phyloP scores from a whole-genome alignment of 1,140 invertebrate species.

The Drosophila simulans region DNA sequence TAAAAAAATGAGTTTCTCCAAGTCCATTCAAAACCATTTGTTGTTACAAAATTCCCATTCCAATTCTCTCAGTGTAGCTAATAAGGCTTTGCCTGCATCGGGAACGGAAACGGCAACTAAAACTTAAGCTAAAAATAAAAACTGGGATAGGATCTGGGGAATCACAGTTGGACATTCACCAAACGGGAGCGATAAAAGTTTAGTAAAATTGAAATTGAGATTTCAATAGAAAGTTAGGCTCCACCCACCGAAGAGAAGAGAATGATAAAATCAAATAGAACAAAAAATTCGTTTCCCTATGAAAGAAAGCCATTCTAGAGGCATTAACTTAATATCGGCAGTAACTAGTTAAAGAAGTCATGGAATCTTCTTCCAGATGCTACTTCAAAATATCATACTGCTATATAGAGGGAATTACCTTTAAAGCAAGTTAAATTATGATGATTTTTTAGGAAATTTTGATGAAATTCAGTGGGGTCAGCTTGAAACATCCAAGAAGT shows the following conservation, averaged over 20 bases:
- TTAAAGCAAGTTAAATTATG: too few species aligned
- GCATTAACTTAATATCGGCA: too few species aligned
- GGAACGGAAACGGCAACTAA: slow-evolving; percentile 35
- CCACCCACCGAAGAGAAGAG: slow-evolving; percentile 25
- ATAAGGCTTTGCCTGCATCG: slow-evolving; percentile 22
- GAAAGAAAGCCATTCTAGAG: background rate
- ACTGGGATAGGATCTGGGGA: slow-evolving; percentile 17
- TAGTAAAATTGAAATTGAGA: slow-evolving; percentile 52
- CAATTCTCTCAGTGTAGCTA: background rate
- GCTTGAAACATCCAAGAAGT: background rate
- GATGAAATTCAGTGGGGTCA: too few species aligned
- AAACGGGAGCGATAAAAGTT: slow-evolving; percentile 40
- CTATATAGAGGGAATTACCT: too few species aligned
- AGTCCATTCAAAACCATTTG: too few species aligned
- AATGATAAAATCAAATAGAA: background rate
- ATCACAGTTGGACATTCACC: slow-evolving; percentile 48
- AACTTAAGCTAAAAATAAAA: slow-evolving; percentile 9
- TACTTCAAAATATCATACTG: too few species aligned
- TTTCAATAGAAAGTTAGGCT: slow-evolving; percentile 58
- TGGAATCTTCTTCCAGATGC: too few species aligned
- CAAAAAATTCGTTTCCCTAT: background rate
- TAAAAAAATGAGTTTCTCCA: background rate
- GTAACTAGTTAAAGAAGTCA: too few species aligned
- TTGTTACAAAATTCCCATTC: too few species aligned
- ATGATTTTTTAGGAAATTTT: too few species aligned